phyloP scores from a whole-genome alignment of 1,140 invertebrate genomes.

The Drosophila mauritiana region DNA sequence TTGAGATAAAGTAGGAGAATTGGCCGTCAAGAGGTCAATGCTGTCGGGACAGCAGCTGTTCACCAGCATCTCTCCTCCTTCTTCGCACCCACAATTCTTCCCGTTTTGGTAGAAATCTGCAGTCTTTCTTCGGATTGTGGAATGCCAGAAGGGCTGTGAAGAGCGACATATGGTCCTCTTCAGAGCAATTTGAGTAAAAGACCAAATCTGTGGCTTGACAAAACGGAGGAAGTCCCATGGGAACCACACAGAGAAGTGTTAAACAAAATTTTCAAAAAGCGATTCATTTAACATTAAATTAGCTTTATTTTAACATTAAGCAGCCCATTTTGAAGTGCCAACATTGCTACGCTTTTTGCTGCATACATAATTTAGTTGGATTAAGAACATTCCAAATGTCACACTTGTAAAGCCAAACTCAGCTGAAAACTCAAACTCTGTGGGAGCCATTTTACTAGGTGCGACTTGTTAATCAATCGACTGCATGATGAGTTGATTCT shows the following conservation, averaged over 20 bases:
- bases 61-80: neutral
- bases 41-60: constrained; percentile 33
- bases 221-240: constrained; percentile 1
- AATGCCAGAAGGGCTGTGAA: constrained; percentile 15
- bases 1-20: constrained; percentile 26
- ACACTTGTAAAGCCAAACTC: neutral
- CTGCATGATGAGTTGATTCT: constrained; percentile 65
- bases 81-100: constrained; percentile 19
- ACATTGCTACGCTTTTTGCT: too few species aligned
- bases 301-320: too few species aligned
- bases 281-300: too few species aligned
- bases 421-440: constrained; percentile 21
- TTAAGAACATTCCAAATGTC: too few species aligned
- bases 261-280: neutral
- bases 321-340: too few species aligned
- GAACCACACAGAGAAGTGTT: constrained; percentile 3
- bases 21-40: constrained; percentile 39
- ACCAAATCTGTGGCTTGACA: constrained; percentile 12
- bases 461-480: constrained; percentile 68
- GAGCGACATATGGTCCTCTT: constrained; percentile 35
- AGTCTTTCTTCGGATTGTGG: constrained; percentile 25
- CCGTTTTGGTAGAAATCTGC: constrained; percentile 1
- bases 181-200: constrained; percentile 9
- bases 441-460: constrained; percentile 47
- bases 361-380: too few species aligned